phyloP scores from a whole-genome alignment of 53 echinoderm and acorn worm species.

The Apostichopus leukothele region DNA sequence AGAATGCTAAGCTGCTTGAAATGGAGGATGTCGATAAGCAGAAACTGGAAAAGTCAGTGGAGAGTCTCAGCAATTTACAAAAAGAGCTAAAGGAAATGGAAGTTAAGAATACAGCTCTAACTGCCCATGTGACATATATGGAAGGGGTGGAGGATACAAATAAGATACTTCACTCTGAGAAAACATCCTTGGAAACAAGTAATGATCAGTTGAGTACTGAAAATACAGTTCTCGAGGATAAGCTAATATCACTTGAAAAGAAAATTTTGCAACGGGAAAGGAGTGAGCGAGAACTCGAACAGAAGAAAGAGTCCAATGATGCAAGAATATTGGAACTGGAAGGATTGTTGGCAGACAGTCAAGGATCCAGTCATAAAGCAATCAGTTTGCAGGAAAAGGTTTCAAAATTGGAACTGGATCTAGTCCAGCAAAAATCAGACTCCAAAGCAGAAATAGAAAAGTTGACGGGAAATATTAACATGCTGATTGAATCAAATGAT shows the following conservation, averaged over 20 bases:
- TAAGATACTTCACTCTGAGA: not conserved
- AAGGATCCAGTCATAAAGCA: not conserved
- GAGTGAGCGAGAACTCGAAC: not conserved
- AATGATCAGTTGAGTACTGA: not conserved
- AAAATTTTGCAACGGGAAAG: not conserved
- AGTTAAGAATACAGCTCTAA: not conserved
- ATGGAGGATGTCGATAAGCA: not conserved
- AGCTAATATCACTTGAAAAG: not conserved
- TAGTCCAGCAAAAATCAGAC: not conserved
- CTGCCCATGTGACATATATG: not conserved
- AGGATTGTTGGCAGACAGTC: not conserved
- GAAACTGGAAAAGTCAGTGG: not conserved
- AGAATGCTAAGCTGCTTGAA: not conserved
- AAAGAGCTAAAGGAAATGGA: not conserved
- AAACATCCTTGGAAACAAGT: conserved; percentile 6
- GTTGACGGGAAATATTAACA: not conserved
- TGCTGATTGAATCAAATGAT: not conserved
- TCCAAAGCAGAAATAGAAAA: not conserved
- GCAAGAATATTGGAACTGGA: not conserved
- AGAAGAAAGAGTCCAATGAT: not conserved
- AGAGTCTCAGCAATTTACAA: not conserved
- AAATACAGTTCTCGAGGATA: not conserved
- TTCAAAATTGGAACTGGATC: not conserved
- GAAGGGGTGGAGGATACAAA: not conserved
- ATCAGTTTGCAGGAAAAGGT: not conserved